These are phyloP conservation scores for Naja naja DNA, from an alignment of 2,113 vertebrate species.

Conservation along the genomic window DNA sequence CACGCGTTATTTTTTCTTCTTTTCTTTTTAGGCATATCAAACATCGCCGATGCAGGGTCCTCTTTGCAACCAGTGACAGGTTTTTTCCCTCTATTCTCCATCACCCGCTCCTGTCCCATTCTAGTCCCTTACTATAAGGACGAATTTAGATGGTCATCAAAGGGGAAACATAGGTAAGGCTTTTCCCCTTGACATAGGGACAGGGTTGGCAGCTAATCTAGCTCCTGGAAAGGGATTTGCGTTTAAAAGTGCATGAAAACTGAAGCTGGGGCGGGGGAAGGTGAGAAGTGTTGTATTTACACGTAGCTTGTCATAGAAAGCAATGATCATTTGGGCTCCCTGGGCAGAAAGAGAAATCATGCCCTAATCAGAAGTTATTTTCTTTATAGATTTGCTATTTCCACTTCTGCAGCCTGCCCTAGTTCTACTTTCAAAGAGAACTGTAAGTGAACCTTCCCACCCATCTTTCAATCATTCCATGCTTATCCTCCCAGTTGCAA, in stretches of 20 bases:
- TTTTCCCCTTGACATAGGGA: not conserved
- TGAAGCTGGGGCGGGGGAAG: not conserved
- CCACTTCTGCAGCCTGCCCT: constrained; percentile 36
- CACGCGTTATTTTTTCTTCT: not conserved
- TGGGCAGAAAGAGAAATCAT: constrained; percentile 53
- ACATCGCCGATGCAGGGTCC: not conserved
- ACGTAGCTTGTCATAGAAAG: constrained; percentile 28
- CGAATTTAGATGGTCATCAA: constrained; percentile 60
- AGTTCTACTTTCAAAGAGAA: constrained; percentile 27
- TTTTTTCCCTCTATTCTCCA: not conserved
- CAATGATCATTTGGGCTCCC: constrained; percentile 41
- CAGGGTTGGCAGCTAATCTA: constrained; percentile 52
- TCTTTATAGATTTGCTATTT: constrained; percentile 50
- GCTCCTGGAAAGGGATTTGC: constrained; percentile 53
- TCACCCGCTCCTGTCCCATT: not conserved
- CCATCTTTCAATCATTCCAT: not conserved
- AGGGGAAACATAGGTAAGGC: constrained; percentile 49
- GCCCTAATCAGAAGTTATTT: constrained; percentile 62
- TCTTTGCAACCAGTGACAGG: not conserved
- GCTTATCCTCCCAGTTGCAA: not conserved
- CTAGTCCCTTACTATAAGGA: constrained; percentile 1
- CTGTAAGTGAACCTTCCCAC: not conserved
- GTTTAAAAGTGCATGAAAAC: constrained; percentile 50
- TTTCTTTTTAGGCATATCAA: not conserved
- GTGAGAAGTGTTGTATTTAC: constrained; percentile 26